A percentile compares a stretch with the other conserved stretches of the same genome.
phyloP scores from a whole-genome alignment of 1,140 invertebrate species.

The Babylonia areolata region DNA sequence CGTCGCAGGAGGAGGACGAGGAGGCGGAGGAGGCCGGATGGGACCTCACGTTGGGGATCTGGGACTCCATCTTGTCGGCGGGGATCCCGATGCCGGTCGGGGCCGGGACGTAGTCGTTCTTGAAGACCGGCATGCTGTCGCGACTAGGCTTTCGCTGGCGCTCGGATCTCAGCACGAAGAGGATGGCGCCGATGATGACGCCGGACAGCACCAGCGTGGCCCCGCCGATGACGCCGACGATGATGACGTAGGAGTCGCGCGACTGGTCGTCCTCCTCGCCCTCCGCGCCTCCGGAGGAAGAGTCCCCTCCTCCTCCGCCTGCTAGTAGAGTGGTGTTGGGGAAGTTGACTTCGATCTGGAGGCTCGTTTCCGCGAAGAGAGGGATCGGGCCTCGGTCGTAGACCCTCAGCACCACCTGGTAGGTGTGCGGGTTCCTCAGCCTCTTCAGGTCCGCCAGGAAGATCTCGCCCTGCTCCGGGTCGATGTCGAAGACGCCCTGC shows the following conservation, averaged over 20 bases:
- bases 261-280: neutral
- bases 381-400: slow-evolving; percentile 37
- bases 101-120: slow-evolving; percentile 37
- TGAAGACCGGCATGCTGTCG: slow-evolving; percentile 7
- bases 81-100: neutral
- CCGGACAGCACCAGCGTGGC: slow-evolving; percentile 48
- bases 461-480: slow-evolving; percentile 87
- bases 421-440: slow-evolving; percentile 39
- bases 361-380: slow-evolving; percentile 39
- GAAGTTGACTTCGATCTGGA: slow-evolving; percentile 47
- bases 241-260: slow-evolving; percentile 51
- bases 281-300: neutral
- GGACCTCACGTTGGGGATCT: neutral
- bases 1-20: neutral
- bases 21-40: neutral
- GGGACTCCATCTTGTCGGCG: neutral
- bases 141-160: neutral
- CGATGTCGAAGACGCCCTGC: slow-evolving; percentile 89
- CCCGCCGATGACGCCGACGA: slow-evolving; percentile 50
- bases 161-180: slow-evolving; percentile 50
- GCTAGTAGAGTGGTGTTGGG: slow-evolving; percentile 32
- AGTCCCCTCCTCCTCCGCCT: neutral
- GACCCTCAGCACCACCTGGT: slow-evolving; percentile 43
- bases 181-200: slow-evolving; percentile 54
- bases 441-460: slow-evolving; percentile 78